phyloP scores from a whole-genome alignment of 2,888 invertebrate genomes.

The Dorcus hopei region DNA sequence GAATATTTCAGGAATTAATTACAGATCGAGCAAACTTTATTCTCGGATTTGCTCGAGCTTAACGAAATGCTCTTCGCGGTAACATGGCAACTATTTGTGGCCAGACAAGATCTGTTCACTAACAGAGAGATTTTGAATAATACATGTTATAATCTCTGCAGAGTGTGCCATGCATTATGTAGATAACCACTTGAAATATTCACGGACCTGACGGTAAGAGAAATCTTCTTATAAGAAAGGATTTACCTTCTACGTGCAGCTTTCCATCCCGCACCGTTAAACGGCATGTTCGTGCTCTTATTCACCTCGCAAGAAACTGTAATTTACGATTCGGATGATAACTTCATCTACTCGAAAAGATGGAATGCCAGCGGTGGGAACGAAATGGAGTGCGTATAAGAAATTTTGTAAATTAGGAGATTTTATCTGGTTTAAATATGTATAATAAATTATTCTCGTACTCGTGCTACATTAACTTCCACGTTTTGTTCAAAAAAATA shows the following conservation, averaged over 20 bases:
- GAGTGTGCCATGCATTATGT: constrained; percentile 34
- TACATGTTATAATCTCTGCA: constrained; percentile 36
- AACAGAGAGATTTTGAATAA: constrained; percentile 31
- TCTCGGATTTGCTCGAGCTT: too few species aligned
- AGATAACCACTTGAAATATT: constrained; percentile 31
- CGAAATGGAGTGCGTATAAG: constrained; percentile 2
- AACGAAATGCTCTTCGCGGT: too few species aligned
- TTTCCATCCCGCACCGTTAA: constrained; percentile 2
- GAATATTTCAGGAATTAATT: too few species aligned
- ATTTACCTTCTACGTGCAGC: constrained; percentile 3
- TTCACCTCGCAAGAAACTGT: constrained; percentile 3
- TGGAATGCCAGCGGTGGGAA: neutral
- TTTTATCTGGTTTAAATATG: constrained; percentile 13
- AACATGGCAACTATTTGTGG: constrained; percentile 24
- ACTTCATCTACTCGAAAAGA: neutral
- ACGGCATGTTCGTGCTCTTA: constrained; percentile 6
- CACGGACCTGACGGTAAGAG: constrained; percentile 14
- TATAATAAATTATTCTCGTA: neutral
- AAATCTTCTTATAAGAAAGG: constrained; percentile 5
- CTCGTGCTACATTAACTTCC: too few species aligned
- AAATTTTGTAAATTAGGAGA: constrained; percentile 4
- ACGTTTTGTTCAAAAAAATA: too few species aligned
- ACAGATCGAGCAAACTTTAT: too few species aligned
- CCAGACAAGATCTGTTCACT: constrained; percentile 21
- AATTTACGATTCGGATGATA: constrained; percentile 8